Base-by-base conservation (phyloP, 2,888 invertebrate genomes). In the Aricia artaxerxes region DNA sequence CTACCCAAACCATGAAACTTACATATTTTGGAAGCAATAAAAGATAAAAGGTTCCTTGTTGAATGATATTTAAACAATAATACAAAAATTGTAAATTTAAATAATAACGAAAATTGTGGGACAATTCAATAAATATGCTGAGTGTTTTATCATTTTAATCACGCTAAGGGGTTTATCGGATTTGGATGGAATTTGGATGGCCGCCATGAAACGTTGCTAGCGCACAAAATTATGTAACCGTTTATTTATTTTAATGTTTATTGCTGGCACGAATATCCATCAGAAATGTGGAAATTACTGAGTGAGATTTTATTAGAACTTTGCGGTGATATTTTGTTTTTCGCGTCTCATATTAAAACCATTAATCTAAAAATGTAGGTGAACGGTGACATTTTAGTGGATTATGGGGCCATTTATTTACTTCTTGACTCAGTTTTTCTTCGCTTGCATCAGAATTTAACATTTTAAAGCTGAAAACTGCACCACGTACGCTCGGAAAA, bases 131-230 rank as follows among this genome's bases (percentile, higher is more conserved):
- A 49, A 75, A 75, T 73, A 44, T 75, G 31, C 49, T n/a, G 49
- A 75, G 11, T 49, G 75, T 49, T 75, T 44, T 49, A 75, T 75
- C 11, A 75, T 75, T 75, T 75, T 75, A 75, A 49, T 75, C 44
- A 16, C 49, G 49, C 49, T 49, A 49, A 75, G n/a, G 7, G 75
- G 49, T 24, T 49, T 49, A 49, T 75, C 44, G 75, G 49, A 75
- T 75, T 49, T 49, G 75, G 44, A 75, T 75, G 75, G 75, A 75
- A 49, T 75, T 75, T 75, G 75, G 75, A 75, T 31, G 75, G 75
- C 44, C 24, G 75, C 75, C 75, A 75, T 11, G 49, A 69, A 69
- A 64, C 31, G 64, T 64, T 64, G 31, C 64, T 31, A 69, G 69
- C 69, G 69, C 69, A 69, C 35, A 69, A 64, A 64, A 69, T 69